A percentile compares a stretch with the other conserved stretches of the same genome.
Conservation (phyloP, 2,113 vertebrate genomes). For the Sigmodon hispidus region DNA sequence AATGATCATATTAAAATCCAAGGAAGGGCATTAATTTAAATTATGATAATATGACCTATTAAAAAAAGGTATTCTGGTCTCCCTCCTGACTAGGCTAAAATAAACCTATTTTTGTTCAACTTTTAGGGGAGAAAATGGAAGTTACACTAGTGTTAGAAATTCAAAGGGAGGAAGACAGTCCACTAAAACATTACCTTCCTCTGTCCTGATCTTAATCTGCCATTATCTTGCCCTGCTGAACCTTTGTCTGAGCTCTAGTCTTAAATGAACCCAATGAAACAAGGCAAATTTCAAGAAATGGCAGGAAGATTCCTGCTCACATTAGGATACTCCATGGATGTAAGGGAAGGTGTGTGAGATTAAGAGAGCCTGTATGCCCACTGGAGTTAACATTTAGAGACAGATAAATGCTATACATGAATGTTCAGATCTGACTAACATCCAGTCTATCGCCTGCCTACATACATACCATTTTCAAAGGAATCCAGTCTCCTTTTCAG, state of each 20-base stretch:
- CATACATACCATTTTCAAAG: background rate
- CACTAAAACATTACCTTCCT: background rate
- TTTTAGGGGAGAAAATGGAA: slow-evolving; percentile 39
- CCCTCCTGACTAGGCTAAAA: slow-evolving; percentile 57
- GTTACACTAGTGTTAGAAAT: slow-evolving; percentile 53
- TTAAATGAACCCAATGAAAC: slow-evolving; percentile 18
- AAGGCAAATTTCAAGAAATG: background rate
- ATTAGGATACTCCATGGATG: background rate
- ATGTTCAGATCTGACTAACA: background rate
- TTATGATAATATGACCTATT: slow-evolving; percentile 81
- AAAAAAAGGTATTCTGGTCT: slow-evolving; percentile 68
- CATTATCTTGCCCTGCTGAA: background rate
- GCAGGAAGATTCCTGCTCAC: background rate
- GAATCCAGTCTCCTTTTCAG: background rate
- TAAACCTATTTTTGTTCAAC: slow-evolving; percentile 69
- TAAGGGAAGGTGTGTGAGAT: background rate
- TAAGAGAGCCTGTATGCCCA: background rate
- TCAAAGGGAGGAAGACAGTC: slow-evolving; percentile 35
- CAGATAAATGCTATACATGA: background rate
- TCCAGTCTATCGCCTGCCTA: background rate
- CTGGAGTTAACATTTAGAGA: slow-evolving; percentile 6
- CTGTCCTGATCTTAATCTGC: background rate
- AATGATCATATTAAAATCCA: slow-evolving; percentile 67
- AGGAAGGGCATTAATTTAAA: slow-evolving; percentile 76
- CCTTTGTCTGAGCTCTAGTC: background rate